phyloP scores from a whole-genome alignment of 2,888 invertebrate species.

The Megamerina dolium region DNA sequence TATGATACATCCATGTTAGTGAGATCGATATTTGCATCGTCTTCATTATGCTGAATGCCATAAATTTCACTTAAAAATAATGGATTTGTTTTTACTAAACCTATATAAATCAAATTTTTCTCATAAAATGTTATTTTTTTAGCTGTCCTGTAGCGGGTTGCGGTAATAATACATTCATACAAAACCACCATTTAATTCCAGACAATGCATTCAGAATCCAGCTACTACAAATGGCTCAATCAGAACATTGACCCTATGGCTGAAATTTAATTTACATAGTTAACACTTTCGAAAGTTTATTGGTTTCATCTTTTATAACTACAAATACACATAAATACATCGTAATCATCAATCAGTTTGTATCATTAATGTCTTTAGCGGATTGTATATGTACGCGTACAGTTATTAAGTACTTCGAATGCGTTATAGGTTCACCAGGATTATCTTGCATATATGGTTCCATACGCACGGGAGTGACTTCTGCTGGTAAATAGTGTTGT shows the following conservation, averaged over 20 bases:
- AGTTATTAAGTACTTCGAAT: slow-evolving; percentile 81
- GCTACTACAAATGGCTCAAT: no score
- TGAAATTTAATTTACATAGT: no score
- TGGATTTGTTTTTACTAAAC: background rate
- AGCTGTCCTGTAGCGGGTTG: slow-evolving; percentile 51
- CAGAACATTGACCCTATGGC: no score
- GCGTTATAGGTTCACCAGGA: slow-evolving; percentile 66
- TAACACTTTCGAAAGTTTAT: no score
- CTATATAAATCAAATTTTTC: background rate
- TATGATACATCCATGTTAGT: no score
- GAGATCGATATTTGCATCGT: no score
- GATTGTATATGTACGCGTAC: slow-evolving; percentile 81
- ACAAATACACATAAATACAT: no score
- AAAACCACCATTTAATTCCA: slow-evolving; percentile 38
- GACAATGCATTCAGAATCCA: slow-evolving; percentile 50
- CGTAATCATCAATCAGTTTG: slow-evolving; percentile 45
- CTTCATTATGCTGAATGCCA: no score
- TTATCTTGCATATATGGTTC: slow-evolving; percentile 63
- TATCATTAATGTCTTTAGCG: slow-evolving; percentile 86
- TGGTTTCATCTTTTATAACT: no score
- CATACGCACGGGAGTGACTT: slow-evolving; percentile 68
- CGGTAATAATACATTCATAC: slow-evolving; percentile 48
- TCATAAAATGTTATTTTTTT: background rate
- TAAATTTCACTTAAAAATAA: no score
- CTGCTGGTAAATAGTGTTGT: slow-evolving; percentile 72